Base-by-base conservation (phyloP, 30 jellyfish, hydroid and myxozoan genomes). In the Aurelia aurita complex sp. Pacific region DNA sequence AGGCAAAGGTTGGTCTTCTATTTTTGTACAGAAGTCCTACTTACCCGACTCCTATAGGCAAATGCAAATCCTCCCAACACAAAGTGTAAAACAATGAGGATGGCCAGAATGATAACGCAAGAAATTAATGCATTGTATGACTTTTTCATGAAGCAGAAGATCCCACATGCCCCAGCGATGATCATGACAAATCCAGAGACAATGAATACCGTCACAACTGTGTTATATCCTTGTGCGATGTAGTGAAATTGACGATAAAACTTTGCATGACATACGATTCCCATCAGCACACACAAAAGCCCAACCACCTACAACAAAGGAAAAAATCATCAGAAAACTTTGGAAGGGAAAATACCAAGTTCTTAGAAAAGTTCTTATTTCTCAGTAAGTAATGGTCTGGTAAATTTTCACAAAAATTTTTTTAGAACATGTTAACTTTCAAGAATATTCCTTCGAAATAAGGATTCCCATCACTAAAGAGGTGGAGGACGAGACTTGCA, bases 1-100 rank as follows among this genome's bases (percentile, higher is more conserved):
- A 23, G 29, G 29, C 29, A 0, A 23, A 23, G 29, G 29, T 23
- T 23, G 0, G 29, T 23, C 29, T 23, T 23, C 29, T 23, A 23
- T 23, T 23, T 23, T 69, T 9, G 64, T 5, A 69, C 36, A 23
- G 64, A 18, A 70, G 64, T n/a, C 66, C 13, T 12, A 74, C 51
- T 16, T 67, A 81, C 83, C 71, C 83, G 63, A 65, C 77, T 69
- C 50, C 83, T 73, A 60, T 64, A 62, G 11, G 81, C 65, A 73
- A 73, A 84, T 16, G 93, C 93, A 64, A 84, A 69, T 73, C 81
- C 81, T 3, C 87, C 87, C 64, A 84, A 88, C n/a, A 84, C 67
- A 77, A 84, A 71, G 55, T 84, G 93, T 18, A 84, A 76, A 36
- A 73, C 65, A 35, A 74, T 50, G 4, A 84, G 80, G 19, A 84